phyloP scores from a whole-genome alignment of 2,113 vertebrate genomes.

The Dunckerocampus dactyliophorus region DNA sequence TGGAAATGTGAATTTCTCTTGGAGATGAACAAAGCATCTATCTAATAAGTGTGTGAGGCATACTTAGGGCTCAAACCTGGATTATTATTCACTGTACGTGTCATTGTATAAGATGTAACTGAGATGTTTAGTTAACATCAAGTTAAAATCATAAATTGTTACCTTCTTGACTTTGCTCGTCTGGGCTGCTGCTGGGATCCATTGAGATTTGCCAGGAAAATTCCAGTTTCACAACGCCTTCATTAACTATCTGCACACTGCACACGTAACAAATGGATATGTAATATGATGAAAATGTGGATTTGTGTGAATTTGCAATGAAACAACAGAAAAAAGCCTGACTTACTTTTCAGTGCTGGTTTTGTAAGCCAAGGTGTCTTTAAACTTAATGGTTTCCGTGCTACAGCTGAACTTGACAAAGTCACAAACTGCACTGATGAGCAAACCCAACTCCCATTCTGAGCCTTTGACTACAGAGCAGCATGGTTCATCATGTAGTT shows the following conservation, averaged over 20 bases:
- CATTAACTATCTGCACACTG: slow-evolving; percentile 73
- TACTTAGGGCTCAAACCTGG: no score
- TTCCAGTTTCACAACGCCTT: slow-evolving; percentile 73
- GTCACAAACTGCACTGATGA: slow-evolving; percentile 74
- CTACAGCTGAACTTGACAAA: slow-evolving; percentile 69
- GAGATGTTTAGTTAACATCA: neutral
- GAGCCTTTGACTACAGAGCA: slow-evolving; percentile 72
- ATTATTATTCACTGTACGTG: no score
- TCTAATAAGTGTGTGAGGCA: no score
- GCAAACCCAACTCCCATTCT: slow-evolving; percentile 71
- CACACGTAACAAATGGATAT: neutral
- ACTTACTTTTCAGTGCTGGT: slow-evolving; percentile 79
- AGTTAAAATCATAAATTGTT: neutral
- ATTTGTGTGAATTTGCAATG: neutral
- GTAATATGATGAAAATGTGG: neutral
- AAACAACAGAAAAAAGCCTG: neutral
- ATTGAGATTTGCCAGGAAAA: slow-evolving; percentile 73
- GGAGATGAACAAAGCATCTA: no score
- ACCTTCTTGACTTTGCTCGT: slow-evolving; percentile 50
- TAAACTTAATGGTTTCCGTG: slow-evolving; percentile 59
- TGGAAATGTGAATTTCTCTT: no score
- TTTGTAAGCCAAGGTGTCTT: slow-evolving; percentile 83
- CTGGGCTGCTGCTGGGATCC: slow-evolving; percentile 41
- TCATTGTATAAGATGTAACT: no score
- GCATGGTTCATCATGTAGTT: slow-evolving; percentile 75